Conservation (phyloP, 64 coral and sea anemone species). For the Stylophora pistillata region DNA sequence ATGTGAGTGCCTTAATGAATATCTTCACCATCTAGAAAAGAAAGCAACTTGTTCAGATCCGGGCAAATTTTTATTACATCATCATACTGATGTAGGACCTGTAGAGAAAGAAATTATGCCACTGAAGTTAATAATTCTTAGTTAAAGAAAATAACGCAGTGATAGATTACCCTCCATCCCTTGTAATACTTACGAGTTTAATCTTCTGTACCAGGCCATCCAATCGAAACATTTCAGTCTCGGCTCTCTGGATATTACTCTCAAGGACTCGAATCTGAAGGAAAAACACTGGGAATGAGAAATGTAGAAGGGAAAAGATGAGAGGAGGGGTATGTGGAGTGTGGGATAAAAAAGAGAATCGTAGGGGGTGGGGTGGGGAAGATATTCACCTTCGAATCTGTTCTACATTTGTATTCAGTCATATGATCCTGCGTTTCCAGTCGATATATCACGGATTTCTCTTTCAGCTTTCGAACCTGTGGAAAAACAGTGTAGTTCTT, state of each 20-base stretch:
- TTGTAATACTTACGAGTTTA: conserved; percentile 58
- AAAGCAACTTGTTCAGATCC: conserved; percentile 41
- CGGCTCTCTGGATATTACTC: conserved; percentile 77
- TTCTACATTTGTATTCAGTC: conserved; percentile 55
- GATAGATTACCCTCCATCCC: neutral
- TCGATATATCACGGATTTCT: conserved; percentile 73
- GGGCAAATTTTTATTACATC: conserved; percentile 12
- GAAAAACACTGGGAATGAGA: neutral
- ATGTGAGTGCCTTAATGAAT: neutral
- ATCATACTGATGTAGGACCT: conserved; percentile 52
- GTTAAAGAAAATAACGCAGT: neutral
- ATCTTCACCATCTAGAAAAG: conserved; percentile 52
- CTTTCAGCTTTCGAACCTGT: conserved; percentile 76
- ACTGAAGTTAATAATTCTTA: neutral
- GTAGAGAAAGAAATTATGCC: neutral
- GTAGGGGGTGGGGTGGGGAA: too few species aligned
- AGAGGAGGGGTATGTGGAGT: too few species aligned
- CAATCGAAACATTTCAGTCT: conserved; percentile 69
- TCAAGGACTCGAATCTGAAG: conserved; percentile 70
- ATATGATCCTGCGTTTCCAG: conserved; percentile 69
- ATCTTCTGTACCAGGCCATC: conserved; percentile 78
- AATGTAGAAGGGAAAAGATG: neutral
- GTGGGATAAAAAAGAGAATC: neutral
- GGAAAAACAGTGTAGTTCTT: neutral
- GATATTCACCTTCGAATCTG: conserved; percentile 57